A percentile compares a stretch with the other conserved stretches of the same genome.
phyloP scores from a whole-genome alignment of 2,888 invertebrate species.

The Gymnoscelis rufifasciata region DNA sequence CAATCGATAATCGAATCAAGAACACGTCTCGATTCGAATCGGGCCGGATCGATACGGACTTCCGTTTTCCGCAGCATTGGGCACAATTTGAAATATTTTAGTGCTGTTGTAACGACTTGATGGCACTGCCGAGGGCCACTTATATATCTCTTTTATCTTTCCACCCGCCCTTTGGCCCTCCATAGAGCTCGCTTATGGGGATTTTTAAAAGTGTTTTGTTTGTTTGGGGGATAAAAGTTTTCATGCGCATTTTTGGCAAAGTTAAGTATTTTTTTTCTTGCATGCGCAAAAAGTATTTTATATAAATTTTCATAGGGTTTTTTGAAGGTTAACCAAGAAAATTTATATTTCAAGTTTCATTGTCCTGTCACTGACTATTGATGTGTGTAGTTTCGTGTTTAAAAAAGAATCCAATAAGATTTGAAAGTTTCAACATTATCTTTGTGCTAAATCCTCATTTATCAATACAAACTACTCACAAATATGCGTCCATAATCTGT shows the following conservation, averaged over 20 bases:
- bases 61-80: constrained; percentile 79
- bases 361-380: no score
- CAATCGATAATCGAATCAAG: constrained; percentile 48
- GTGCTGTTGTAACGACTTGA: constrained; percentile 78
- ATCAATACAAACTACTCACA: no score
- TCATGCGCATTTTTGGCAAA: neutral
- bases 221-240: constrained; percentile 10
- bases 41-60: constrained; percentile 53
- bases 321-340: no score
- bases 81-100: constrained; percentile 80
- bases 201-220: constrained; percentile 46
- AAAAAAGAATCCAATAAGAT: no score
- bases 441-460: no score
- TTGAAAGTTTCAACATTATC: no score
- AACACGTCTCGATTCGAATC: constrained; percentile 38
- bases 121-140: constrained; percentile 76
- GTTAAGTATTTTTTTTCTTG: no score
- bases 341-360: no score
- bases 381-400: no score
- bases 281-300: no score
- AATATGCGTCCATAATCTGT: no score
- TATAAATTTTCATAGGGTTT: no score
- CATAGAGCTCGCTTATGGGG: constrained; percentile 55
- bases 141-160: constrained; percentile 79
- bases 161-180: constrained; percentile 67